These are phyloP conservation scores for Actinia equina DNA, from an alignment of 64 coral and sea anemone genomes.

Conservation along the genomic window DNA sequence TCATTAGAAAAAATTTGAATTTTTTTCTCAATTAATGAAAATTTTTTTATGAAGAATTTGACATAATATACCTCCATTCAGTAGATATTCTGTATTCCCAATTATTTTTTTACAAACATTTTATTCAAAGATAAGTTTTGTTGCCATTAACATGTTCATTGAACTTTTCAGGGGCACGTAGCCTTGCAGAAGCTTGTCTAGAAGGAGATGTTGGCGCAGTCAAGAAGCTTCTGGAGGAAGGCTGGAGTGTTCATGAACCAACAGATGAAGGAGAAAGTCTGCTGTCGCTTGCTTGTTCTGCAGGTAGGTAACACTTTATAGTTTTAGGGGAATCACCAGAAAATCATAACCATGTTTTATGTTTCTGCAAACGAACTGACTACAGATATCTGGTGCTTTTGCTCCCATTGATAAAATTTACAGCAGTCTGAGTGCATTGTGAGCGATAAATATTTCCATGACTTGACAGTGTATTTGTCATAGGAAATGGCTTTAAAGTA, in stretches of 20 bases:
- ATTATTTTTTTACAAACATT: no score
- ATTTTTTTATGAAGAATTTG: no score
- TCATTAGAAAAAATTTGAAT: no score
- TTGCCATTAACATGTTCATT: not conserved
- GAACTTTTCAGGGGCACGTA: conserved; percentile 62
- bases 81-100: no score
- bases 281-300: conserved; percentile 94
- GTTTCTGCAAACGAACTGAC: not conserved
- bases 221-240: conserved; percentile 89
- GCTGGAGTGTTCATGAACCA: conserved; percentile 99
- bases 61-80: no score
- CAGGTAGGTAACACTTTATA: conserved; percentile 45
- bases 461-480: no score
- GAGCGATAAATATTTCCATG: no score
- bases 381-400: not conserved
- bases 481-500: no score
- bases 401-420: not conserved
- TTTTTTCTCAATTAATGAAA: no score
- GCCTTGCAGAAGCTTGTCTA: conserved; percentile 90
- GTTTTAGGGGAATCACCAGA: not conserved
- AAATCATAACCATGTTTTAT: not conserved
- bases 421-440: no score
- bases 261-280: conserved; percentile 98
- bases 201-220: conserved; percentile 96
- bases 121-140: no score